These are phyloP conservation scores for Danio kyathit DNA, from an alignment of 2,797 vertebrate species.

Conservation along the genomic window DNA sequence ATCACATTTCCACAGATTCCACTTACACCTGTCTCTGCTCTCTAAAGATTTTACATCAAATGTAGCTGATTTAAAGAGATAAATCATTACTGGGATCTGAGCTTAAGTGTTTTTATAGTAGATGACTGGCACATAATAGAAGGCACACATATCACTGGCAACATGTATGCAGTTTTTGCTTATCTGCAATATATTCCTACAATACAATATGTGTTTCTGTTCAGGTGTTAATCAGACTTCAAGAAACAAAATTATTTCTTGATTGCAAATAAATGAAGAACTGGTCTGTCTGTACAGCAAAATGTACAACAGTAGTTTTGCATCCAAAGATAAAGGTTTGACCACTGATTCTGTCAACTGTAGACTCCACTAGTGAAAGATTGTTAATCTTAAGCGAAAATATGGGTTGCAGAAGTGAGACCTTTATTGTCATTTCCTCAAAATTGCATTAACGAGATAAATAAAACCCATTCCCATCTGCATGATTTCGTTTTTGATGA, in stretches of 20 bases:
- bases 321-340: background rate
- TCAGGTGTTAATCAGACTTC: background rate
- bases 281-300: background rate
- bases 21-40: background rate
- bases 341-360: background rate
- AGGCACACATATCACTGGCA: background rate
- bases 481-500: background rate
- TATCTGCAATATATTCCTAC: background rate
- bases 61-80: background rate
- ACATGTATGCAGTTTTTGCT: background rate
- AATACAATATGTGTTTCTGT: background rate
- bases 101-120: constrained; percentile 22
- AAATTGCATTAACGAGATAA: constrained; percentile 32
- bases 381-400: background rate
- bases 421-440: constrained; percentile 18
- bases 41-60: too few species aligned
- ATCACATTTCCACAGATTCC: background rate
- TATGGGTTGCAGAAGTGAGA: constrained; percentile 4
- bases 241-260: background rate
- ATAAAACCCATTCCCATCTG: background rate
- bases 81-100: background rate
- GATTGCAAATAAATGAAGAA: background rate
- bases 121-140: background rate
- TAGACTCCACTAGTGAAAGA: constrained; percentile 7
- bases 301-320: background rate